Evolutionary conservation across 2,888 invertebrate species (phyloP), one percentile per base, ranked within the genome.

Genomic region (Apotomis capreana): DNA sequence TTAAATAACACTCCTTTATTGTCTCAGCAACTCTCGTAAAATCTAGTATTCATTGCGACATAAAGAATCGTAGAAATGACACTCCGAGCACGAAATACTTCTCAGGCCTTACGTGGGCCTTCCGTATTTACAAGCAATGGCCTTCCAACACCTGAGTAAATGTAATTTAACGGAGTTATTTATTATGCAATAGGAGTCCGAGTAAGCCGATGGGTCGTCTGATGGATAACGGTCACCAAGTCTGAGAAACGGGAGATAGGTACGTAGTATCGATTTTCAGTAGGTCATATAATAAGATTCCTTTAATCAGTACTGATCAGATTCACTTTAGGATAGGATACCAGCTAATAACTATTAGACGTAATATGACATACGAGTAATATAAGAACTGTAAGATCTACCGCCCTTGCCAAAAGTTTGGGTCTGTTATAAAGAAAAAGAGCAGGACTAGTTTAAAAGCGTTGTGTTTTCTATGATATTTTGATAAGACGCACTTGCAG

Each of bases 181-280:
- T 68, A 68, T 62, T 68, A 71, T 67, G 60, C 55, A 67, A 61
- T 67, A 67, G 55, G 26, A 61, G 55, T 67, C 60, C 40, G 60
- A 55, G 67, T 70, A 49, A 60, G 65, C 60, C 65, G 37, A 61
- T 62, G 63, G 63, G 69, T 70, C 63, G 52, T 51, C 70, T 70
- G 70, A 70, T 70, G 70, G 70, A 70, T 70, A 61, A 67, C 70
- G 70, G 70, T 70, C 70, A 70, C n/a, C 49, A 44, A 60, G 36
- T 60, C 37, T 69, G 46, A 13, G 36, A 40, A 15, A 51, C 54
- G 37, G 40, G 37, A 46, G 65, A 37, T 60, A 70, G 36, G 44
- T 40, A 4, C n/a, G 36, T 58, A 26, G 26, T 63, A 69, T 69
- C 15, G 69, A 63, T 70, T 64, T 26, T 26, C 26, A 26, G 26